Base-by-base conservation (phyloP, 2,797 vertebrate genomes). In the Gambusia yucatana region DNA sequence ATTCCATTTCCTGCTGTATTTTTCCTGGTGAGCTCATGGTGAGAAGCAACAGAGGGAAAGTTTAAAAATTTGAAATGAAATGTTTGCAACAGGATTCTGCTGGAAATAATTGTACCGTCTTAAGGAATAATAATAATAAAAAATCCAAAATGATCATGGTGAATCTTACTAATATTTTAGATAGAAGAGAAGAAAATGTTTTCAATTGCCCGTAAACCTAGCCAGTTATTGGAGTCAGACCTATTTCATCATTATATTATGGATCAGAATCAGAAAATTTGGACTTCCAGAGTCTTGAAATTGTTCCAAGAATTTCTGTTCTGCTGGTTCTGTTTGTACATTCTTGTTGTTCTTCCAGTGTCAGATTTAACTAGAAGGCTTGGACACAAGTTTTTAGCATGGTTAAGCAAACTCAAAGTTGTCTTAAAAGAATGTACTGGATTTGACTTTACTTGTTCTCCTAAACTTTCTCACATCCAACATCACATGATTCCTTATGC, bases 401-500 rank as follows among this genome's bases (percentile, higher is more conserved):
- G 39, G 9, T 67, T 25, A 41, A 67, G 14, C 7, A 22, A 22
- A 69, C 11, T n/a, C 1, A n/a, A 69, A 69, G 39, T 25, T 69
- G 33, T n/a, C 11, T 43, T 5, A n/a, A 25, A 14, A 1, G 22
- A 41, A 67, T 17, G 46, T 1, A 44, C 25, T 25, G 4, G 7
- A 16, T 28, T 28, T 28, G 13, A 25, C 25, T 73, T 81, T 63
- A 67, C 9, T 8, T 63, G 30, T 77, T 6, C 67, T 70, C 72
- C 50, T 61, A 71, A 78, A 79, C 72, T 72, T 41, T 78, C 41
- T 61, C 70, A 59, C 59, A 74, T 79, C 28, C 39, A 69, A 70
- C 39, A 82, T 90, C 88, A 91, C 87, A 87, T 90, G 91, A 88
- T 85, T 80, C 74, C 73, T 9, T 17, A 11, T 70, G 72, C 67